phyloP scores from a whole-genome alignment of 2,888 invertebrate genomes.

The Elegia similella region DNA sequence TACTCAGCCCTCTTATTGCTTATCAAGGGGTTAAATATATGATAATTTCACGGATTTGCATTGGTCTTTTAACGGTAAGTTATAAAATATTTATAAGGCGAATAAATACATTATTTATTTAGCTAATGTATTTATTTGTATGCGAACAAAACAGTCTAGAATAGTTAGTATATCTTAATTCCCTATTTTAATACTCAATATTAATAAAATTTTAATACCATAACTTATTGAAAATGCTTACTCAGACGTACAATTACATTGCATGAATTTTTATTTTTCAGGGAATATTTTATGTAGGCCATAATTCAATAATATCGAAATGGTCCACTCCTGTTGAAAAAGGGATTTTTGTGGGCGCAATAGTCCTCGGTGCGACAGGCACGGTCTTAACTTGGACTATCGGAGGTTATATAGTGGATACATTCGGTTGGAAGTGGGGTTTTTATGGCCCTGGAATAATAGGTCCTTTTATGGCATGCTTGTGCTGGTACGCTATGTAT shows the following conservation, averaged over 20 bases:
- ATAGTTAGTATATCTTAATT: too few species aligned
- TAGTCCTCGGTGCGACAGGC: neutral
- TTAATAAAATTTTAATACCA: too few species aligned
- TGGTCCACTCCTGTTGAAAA: neutral
- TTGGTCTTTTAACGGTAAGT: neutral
- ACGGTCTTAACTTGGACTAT: neutral
- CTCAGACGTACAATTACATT: too few species aligned
- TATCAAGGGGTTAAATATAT: neutral
- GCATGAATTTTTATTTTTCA: neutral
- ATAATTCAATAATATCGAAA: neutral
- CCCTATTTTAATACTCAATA: too few species aligned
- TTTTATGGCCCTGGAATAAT: neutral
- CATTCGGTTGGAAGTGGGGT: conserved; percentile 76
- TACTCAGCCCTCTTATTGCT: neutral
- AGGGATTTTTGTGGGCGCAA: neutral
- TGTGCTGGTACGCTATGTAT: neutral
- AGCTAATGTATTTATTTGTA: too few species aligned
- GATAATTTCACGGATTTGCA: neutral
- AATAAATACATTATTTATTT: too few species aligned
- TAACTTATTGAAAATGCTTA: too few species aligned
- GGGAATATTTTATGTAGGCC: neutral
- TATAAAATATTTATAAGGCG: neutral
- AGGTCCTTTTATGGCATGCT: neutral
- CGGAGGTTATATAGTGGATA: conserved; percentile 48
- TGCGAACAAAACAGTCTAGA: too few species aligned